phyloP scores from a whole-genome alignment of 35 echinoderm and acorn worm species.

The Diadema setosum region DNA sequence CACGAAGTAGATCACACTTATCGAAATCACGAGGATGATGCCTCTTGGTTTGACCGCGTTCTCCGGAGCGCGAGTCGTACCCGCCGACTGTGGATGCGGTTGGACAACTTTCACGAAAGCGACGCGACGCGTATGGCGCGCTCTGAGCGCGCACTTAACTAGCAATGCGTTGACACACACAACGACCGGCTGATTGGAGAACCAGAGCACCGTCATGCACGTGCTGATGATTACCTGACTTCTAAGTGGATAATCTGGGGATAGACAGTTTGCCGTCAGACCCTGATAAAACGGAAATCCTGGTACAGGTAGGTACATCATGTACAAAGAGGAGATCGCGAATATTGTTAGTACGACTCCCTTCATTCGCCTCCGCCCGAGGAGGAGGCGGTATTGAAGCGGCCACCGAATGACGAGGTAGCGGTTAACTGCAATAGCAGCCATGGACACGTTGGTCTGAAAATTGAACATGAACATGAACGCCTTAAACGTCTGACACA shows the following conservation, averaged over 20 bases:
- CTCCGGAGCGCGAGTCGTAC: neutral
- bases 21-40: neutral
- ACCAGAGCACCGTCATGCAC: neutral
- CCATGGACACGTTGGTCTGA: neutral
- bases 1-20: neutral
- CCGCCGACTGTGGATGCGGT: neutral
- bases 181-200: neutral
- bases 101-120: neutral
- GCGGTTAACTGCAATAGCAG: neutral
- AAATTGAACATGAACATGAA: neutral
- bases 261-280: neutral
- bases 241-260: neutral
- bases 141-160: neutral
- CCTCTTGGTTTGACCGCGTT: neutral
- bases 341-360: neutral
- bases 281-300: neutral
- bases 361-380: neutral
- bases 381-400: neutral
- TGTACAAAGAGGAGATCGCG: neutral
- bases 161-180: neutral
- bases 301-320: neutral
- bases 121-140: neutral
- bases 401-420: neutral
- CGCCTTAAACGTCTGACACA: neutral
- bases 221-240: neutral